A percentile compares a stretch with the other conserved stretches of the same genome.
phyloP scores from a whole-genome alignment of 2,113 vertebrate genomes.

The Eulemur macaco region DNA sequence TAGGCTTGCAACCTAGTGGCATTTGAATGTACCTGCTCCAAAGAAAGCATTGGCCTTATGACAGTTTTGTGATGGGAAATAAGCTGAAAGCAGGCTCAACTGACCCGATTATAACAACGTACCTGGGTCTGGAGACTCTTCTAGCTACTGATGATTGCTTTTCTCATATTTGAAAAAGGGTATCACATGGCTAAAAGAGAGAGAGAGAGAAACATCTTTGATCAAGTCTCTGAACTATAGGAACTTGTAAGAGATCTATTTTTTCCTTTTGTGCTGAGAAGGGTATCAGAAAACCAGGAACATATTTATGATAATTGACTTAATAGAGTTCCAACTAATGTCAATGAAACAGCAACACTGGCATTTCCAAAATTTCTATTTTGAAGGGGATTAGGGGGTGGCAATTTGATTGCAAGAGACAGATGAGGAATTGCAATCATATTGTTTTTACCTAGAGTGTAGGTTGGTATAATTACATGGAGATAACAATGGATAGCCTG shows the following conservation, averaged over 20 bases:
- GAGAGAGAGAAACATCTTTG: constrained; percentile 34
- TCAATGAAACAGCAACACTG: not conserved
- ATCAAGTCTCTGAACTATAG: constrained; percentile 37
- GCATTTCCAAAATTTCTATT: not conserved
- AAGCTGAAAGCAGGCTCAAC: constrained; percentile 66
- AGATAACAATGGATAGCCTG: not conserved
- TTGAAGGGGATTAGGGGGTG: not conserved
- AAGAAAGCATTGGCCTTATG: constrained; percentile 58
- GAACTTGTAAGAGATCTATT: constrained; percentile 50
- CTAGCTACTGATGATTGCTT: constrained; percentile 67
- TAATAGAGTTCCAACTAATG: not conserved
- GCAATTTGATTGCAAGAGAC: not conserved
- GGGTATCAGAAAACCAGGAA: not conserved
- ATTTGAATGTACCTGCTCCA: constrained; percentile 61
- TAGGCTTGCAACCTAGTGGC: constrained; percentile 46
- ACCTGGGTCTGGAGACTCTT: constrained; percentile 68
- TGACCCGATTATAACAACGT: constrained; percentile 67
- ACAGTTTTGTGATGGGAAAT: constrained; percentile 71
- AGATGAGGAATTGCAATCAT: not conserved
- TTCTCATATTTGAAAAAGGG: constrained; percentile 62
- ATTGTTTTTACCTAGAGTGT: not conserved
- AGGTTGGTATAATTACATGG: not conserved
- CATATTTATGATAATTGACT: not conserved
- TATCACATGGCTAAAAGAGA: not conserved
- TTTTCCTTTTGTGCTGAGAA: constrained; percentile 30